Evolutionary conservation across 1,140 invertebrate species (phyloP).

Genomic region (Brachionus angularis): DNA sequence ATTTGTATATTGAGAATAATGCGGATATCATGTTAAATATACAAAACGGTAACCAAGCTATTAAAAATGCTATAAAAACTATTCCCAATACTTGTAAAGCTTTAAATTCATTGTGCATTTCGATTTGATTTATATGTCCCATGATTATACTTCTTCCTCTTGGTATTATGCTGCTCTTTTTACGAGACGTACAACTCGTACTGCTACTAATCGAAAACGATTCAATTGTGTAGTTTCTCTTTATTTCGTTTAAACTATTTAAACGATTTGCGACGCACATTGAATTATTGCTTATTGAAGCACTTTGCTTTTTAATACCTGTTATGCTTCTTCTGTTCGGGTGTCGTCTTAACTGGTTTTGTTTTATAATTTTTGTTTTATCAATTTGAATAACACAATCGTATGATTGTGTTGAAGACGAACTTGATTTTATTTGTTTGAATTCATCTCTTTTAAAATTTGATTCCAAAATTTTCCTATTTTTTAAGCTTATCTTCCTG

Average conservation of each 20-base stretch:
- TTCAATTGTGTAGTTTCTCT: not conserved
- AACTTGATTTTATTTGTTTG: not conserved
- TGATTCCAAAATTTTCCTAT: not conserved
- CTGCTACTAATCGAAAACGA: not conserved
- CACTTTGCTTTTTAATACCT: conserved; percentile 7
- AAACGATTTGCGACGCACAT: not conserved
- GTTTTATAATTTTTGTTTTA: not conserved
- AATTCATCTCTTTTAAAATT: not conserved
- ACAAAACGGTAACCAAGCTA: conserved; percentile 42
- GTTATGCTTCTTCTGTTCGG: not conserved
- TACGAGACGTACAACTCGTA: too few relatives aligned
- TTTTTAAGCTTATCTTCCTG: not conserved
- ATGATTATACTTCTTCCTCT: conserved; percentile 17
- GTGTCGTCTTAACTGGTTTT: conserved; percentile 1
- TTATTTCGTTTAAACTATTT: not conserved
- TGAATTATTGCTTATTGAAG: too few relatives aligned
- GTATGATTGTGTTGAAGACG: not conserved
- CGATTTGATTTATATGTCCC: conserved; percentile 28
- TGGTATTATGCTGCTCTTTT: not conserved
- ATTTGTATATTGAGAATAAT: conserved; percentile 13
- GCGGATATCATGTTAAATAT: conserved; percentile 30
- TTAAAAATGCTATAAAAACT: conserved; percentile 40
- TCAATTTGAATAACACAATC: not conserved
- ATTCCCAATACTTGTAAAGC: conserved; percentile 31
- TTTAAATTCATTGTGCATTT: conserved; percentile 28